Conservation (phyloP, 1,140 invertebrate genomes). For the Lysiphlebus fabarum region DNA sequence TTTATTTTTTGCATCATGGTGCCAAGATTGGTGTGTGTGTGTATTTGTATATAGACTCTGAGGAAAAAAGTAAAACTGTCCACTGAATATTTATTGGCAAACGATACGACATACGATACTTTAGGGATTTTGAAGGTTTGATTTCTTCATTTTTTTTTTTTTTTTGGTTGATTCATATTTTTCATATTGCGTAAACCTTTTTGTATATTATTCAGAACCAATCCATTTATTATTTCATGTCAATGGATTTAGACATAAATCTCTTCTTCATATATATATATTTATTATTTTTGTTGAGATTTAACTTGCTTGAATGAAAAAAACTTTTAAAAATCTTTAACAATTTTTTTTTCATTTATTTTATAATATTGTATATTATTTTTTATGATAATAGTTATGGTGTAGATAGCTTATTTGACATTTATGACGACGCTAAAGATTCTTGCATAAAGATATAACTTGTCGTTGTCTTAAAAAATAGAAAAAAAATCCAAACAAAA, state of each 20-base stretch:
- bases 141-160: background rate
- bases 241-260: too few relatives aligned
- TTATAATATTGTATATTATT: background rate
- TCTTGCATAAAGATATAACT: slow-evolving; percentile 13
- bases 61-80: slow-evolving; percentile 18
- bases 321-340: too few relatives aligned
- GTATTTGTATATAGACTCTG: slow-evolving; percentile 1
- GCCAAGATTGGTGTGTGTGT: background rate
- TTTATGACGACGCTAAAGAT: slow-evolving; percentile 12
- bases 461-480: slow-evolving; percentile 8
- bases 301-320: too few relatives aligned
- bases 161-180: too few relatives aligned
- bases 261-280: too few relatives aligned
- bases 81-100: slow-evolving; percentile 22
- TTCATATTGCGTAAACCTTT: too few relatives aligned
- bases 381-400: background rate
- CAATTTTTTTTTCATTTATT: too few relatives aligned
- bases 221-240: too few relatives aligned
- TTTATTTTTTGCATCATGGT: too few relatives aligned
- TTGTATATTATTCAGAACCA: too few relatives aligned
- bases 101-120: slow-evolving; percentile 9
- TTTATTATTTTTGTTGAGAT: too few relatives aligned
- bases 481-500: too few relatives aligned
- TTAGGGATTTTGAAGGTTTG: background rate
- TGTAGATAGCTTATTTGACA: slow-evolving; percentile 18